Evolutionary conservation across 2,113 vertebrate genomes (phyloP).

Genomic region (Microtus pennsylvanicus): DNA sequence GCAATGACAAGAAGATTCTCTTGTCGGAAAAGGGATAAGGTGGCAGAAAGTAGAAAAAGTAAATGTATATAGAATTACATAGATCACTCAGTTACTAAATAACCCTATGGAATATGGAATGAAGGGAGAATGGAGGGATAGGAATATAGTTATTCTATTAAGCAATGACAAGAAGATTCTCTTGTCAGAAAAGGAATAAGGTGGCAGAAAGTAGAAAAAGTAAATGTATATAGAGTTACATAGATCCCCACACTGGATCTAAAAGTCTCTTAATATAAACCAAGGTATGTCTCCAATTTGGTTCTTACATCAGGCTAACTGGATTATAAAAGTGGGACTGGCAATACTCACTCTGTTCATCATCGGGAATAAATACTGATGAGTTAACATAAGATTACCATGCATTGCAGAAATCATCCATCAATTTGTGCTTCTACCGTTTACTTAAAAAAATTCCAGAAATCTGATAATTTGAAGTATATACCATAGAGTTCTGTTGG

Average conservation of each 20-base stretch:
- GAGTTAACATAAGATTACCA: neutral
- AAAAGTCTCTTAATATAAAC: neutral
- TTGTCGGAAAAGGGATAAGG: neutral
- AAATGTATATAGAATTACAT: neutral
- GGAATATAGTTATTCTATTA: neutral
- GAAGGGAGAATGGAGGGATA: neutral
- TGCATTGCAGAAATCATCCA: neutral
- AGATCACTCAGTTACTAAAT: neutral
- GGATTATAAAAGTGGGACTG: neutral
- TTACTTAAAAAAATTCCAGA: constrained; percentile 1
- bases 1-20: neutral
- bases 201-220: neutral
- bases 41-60: neutral
- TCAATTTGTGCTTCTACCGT: neutral
- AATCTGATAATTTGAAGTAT: neutral
- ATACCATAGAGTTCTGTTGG: neutral
- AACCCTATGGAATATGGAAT: neutral
- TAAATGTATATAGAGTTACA: neutral
- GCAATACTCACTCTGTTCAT: neutral
- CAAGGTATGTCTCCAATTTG: neutral
- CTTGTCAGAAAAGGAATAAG: neutral
- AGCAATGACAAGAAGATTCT: neutral
- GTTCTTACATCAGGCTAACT: neutral
- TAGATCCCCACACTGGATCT: neutral
- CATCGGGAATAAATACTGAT: neutral